Evolutionary conservation across 2,888 invertebrate species (phyloP).

Genomic region (Agrenia bidenticulata): DNA sequence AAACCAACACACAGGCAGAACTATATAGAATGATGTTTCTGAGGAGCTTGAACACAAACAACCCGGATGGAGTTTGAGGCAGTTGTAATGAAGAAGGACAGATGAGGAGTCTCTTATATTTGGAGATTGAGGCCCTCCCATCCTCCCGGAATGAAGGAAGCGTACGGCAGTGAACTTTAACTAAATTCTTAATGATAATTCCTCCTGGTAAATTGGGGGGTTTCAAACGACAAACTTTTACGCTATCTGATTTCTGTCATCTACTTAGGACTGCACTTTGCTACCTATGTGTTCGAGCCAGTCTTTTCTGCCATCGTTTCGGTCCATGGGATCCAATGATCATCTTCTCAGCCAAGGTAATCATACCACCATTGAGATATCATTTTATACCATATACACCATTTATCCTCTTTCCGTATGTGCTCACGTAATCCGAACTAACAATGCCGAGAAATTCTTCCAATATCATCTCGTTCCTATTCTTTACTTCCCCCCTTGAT

Average conservation of each 20-base stretch:
- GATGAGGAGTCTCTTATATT: conserved; percentile 28
- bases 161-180: conserved; percentile 37
- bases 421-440: too few species aligned
- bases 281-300: background rate
- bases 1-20: background rate
- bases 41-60: background rate
- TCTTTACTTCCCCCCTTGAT: too few species aligned
- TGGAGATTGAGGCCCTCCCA: conserved; percentile 27
- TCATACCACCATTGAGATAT: too few species aligned
- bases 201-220: conserved; percentile 10
- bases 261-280: conserved; percentile 5
- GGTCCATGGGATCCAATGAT: conserved; percentile 42
- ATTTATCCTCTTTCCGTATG: too few species aligned
- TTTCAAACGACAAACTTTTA: conserved; percentile 26
- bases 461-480: too few species aligned
- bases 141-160: conserved; percentile 14
- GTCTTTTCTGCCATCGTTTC: conserved; percentile 36
- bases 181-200: conserved; percentile 14
- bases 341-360: conserved; percentile 3
- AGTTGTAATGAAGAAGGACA: background rate
- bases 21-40: background rate
- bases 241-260: conserved; percentile 50
- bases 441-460: too few species aligned
- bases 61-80: conserved; percentile 8
- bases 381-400: too few species aligned